These are phyloP conservation scores for Axinella damicornis DNA, from an alignment of 37 sponge, comb jelly and placozoan genomes.

Conservation along the genomic window DNA sequence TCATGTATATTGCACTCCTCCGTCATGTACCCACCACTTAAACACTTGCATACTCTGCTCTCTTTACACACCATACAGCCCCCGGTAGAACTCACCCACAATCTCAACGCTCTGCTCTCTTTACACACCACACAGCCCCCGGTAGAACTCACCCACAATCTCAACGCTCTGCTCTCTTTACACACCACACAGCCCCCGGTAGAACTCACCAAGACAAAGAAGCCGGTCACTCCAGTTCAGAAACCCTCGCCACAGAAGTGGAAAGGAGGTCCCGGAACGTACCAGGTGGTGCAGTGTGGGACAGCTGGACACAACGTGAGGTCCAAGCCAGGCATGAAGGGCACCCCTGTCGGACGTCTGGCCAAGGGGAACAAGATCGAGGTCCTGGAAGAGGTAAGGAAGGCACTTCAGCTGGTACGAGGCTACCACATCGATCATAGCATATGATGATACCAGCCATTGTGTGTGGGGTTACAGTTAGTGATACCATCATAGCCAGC, in stretches of 20 bases:
- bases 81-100: background rate
- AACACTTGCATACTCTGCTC: no score
- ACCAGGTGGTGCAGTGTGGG: conserved; percentile 95
- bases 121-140: background rate
- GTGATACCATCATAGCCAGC: no score
- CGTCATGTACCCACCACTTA: no score
- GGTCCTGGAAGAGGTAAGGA: conserved; percentile 71
- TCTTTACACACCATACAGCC: background rate
- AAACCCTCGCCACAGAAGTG: conserved; percentile 9
- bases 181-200: conserved; percentile 5
- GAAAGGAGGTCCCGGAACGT: conserved; percentile 83
- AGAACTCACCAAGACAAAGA: conserved; percentile 7
- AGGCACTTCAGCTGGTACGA: no score
- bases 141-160: background rate
- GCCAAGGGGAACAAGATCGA: conserved; percentile 68
- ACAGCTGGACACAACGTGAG: conserved; percentile 94
- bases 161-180: background rate
- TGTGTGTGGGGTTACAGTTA: no score
- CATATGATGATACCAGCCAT: no score
- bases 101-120: no score
- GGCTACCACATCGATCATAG: no score
- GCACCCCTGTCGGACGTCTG: conserved; percentile 86
- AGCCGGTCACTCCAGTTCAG: background rate
- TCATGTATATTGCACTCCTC: no score
- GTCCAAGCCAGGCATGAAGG: conserved; percentile 68